A percentile compares a stretch with the other conserved stretches of the same genome.
These are phyloP conservation scores for Cynodonichthys magdalenae DNA, from an alignment of 2,797 vertebrate genomes.

Conservation along the genomic window DNA sequence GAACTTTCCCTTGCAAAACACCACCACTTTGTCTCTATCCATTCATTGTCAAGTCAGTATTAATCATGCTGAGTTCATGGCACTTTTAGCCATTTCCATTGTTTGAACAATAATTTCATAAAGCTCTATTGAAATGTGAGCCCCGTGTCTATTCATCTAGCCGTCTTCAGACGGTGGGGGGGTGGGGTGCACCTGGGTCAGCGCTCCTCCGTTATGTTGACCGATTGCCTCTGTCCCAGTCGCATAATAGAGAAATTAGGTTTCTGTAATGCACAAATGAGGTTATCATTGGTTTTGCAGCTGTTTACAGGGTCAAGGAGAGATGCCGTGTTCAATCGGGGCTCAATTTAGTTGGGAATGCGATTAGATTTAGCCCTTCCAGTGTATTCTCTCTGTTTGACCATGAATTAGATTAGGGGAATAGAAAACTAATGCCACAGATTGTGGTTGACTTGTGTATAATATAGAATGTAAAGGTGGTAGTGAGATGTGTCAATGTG, in stretches of 20 bases:
- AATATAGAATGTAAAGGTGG: slow-evolving; percentile 17
- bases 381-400: slow-evolving; percentile 65
- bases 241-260: slow-evolving; percentile 68
- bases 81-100: slow-evolving; percentile 3
- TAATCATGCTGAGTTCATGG: slow-evolving; percentile 30
- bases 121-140: slow-evolving; percentile 30
- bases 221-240: slow-evolving; percentile 49
- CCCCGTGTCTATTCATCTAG: slow-evolving; percentile 18
- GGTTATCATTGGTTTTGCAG: slow-evolving; percentile 74
- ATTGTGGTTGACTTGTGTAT: slow-evolving; percentile 67
- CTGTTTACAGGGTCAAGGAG: slow-evolving; percentile 72
- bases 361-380: slow-evolving; percentile 64
- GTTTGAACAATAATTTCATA: slow-evolving; percentile 25
- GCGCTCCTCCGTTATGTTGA: slow-evolving; percentile 44
- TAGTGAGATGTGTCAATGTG: background rate
- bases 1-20: background rate
- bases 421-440: slow-evolving; percentile 62
- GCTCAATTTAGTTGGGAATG: slow-evolving; percentile 67
- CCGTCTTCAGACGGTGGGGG: background rate
- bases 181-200: slow-evolving; percentile 41
- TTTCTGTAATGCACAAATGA: slow-evolving; percentile 74
- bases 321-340: slow-evolving; percentile 69
- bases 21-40: slow-evolving; percentile 13
- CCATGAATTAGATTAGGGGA: slow-evolving; percentile 71
- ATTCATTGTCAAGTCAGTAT: slow-evolving; percentile 28